phyloP scores from a whole-genome alignment of 2,888 invertebrate species.

The Hylaea fasciaria region DNA sequence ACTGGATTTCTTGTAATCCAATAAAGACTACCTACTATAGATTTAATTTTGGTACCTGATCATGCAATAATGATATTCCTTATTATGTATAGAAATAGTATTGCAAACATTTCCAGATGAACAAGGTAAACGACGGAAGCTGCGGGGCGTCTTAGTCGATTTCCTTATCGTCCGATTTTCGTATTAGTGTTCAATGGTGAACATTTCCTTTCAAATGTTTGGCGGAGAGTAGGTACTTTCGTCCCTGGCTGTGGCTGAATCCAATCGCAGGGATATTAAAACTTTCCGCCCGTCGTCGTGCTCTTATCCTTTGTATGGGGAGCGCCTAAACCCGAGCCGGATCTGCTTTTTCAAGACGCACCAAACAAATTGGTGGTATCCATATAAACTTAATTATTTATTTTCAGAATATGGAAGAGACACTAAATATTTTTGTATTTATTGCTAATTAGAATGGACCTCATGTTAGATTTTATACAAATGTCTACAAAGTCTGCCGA shows the following conservation, averaged over 20 bases:
- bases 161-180: slow-evolving; percentile 71
- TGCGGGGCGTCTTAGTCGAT: slow-evolving; percentile 58
- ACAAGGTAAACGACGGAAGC: slow-evolving; percentile 47
- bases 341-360: slow-evolving; percentile 62
- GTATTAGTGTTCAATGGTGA: slow-evolving; percentile 68
- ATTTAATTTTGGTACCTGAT: too few species aligned
- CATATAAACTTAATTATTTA: too few species aligned
- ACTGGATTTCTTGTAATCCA: too few species aligned
- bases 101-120: slow-evolving; percentile 34
- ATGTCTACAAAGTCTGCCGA: too few species aligned
- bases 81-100: too few species aligned
- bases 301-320: slow-evolving; percentile 68
- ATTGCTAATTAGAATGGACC: too few species aligned
- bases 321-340: slow-evolving; percentile 55
- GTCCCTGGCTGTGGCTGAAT: slow-evolving; percentile 73
- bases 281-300: slow-evolving; percentile 74
- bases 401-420: too few species aligned
- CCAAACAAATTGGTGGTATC: slow-evolving; percentile 44
- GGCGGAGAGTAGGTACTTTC: slow-evolving; percentile 49
- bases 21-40: too few species aligned
- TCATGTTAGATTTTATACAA: too few species aligned
- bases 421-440: too few species aligned
- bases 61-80: neutral
- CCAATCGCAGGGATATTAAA: slow-evolving; percentile 84
- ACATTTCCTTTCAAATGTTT: slow-evolving; percentile 40